Conservation (phyloP, 2,113 vertebrate genomes). For the Sprattus sprattus region DNA sequence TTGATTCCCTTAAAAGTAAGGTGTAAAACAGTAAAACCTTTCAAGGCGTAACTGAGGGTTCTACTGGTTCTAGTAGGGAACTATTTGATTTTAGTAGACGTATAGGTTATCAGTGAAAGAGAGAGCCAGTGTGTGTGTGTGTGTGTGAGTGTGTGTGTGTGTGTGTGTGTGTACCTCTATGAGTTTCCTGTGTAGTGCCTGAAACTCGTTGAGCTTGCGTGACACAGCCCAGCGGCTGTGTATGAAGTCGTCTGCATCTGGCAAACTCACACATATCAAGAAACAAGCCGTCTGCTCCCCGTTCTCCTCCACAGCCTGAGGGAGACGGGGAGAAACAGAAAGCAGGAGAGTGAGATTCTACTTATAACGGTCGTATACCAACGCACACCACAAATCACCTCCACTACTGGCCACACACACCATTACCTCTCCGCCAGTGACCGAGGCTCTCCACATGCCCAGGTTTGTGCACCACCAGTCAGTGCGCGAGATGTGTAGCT, state of each 20-base stretch:
- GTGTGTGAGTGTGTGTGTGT: not conserved
- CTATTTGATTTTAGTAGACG: too few relatives aligned
- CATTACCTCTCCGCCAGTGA: too few relatives aligned
- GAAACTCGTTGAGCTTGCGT: constrained; percentile 91
- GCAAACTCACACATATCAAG: constrained; percentile 82
- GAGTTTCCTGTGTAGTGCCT: constrained; percentile 90
- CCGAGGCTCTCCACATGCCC: constrained; percentile 86
- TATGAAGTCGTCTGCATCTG: constrained; percentile 76
- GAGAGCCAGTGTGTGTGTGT: not conserved
- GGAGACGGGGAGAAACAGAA: not conserved
- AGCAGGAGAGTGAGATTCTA: too few relatives aligned
- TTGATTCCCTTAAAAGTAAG: too few relatives aligned
- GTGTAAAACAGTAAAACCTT: too few relatives aligned
- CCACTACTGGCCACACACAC: too few relatives aligned
- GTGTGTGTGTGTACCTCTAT: constrained; percentile 77
- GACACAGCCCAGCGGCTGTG: constrained; percentile 86
- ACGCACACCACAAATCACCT: too few relatives aligned
- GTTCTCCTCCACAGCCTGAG: constrained; percentile 86
- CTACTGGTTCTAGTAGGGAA: too few relatives aligned
- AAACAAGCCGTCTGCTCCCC: constrained; percentile 89
- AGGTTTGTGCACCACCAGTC: constrained; percentile 99
- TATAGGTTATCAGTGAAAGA: not conserved
- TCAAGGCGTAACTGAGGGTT: too few relatives aligned
- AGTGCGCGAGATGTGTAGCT: constrained; percentile 89
- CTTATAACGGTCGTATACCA: too few relatives aligned